Conservation (phyloP, 2,888 invertebrate genomes). For the Cephalotes varians region DNA sequence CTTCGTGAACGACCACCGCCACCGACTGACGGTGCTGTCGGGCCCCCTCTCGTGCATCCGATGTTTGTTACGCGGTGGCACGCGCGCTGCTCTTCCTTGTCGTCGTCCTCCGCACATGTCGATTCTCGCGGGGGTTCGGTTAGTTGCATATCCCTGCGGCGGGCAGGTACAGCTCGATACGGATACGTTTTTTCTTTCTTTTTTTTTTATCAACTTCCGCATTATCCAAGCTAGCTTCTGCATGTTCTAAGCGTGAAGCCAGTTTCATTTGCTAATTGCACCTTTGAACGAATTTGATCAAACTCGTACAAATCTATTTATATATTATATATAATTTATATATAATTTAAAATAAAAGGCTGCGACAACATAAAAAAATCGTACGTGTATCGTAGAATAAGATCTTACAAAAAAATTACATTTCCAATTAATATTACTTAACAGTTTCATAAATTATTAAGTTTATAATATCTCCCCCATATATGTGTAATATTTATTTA, state of each 20-base stretch:
- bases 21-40: constrained; percentile 45
- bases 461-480: neutral
- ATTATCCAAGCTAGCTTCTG: neutral
- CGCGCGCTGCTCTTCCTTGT: constrained; percentile 57
- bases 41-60: constrained; percentile 51
- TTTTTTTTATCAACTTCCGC: neutral
- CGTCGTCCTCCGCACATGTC: constrained; percentile 48
- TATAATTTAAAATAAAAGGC: neutral
- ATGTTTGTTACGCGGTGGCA: constrained; percentile 63
- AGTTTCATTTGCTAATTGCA: constrained; percentile 1
- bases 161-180: constrained; percentile 6
- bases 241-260: neutral
- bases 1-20: constrained; percentile 39
- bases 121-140: constrained; percentile 48
- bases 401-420: neutral
- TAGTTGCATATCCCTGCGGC: constrained; percentile 55
- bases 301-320: neutral
- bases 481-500: neutral
- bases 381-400: neutral
- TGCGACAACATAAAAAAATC: neutral
- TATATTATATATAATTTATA: no score
- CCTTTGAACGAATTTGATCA: neutral
- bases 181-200: constrained; percentile 11
- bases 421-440: neutral
- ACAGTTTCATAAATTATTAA: neutral